Evolutionary conservation across 2,888 invertebrate genomes (phyloP).

Genomic region (Yponomeuta malinellus): DNA sequence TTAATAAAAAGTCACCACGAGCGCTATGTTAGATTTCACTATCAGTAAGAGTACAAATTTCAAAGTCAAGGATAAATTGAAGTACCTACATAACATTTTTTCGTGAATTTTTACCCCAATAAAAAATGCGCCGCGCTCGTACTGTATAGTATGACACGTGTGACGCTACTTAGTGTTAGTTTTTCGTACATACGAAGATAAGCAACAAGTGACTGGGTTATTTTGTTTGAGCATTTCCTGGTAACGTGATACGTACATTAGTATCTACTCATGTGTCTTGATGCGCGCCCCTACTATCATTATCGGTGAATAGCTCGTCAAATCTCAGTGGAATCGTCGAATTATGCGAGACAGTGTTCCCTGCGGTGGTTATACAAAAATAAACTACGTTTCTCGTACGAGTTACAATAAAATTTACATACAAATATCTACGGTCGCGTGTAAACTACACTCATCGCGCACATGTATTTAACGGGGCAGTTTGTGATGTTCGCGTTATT

Average conservation of each 20-base stretch:
- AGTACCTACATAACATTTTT: no score
- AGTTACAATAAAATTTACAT: constrained; percentile 62
- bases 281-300: background rate
- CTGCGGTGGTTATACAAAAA: constrained; percentile 34
- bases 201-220: background rate
- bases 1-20: no score
- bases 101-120: no score
- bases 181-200: background rate
- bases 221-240: background rate
- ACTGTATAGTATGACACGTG: no score
- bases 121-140: no score
- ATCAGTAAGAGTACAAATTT: no score
- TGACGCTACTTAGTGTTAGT: no score
- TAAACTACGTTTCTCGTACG: constrained; percentile 53
- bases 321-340: constrained; percentile 40
- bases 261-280: background rate
- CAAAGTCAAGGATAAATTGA: no score
- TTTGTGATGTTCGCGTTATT: constrained; percentile 4
- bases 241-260: background rate
- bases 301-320: constrained; percentile 23
- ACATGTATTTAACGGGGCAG: constrained; percentile 11
- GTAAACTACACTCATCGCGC: constrained; percentile 16
- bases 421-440: constrained; percentile 42
- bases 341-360: constrained; percentile 59
- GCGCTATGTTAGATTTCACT: no score